Base-by-base conservation (phyloP, 1,140 invertebrate genomes). In the Papilio xuthus region DNA sequence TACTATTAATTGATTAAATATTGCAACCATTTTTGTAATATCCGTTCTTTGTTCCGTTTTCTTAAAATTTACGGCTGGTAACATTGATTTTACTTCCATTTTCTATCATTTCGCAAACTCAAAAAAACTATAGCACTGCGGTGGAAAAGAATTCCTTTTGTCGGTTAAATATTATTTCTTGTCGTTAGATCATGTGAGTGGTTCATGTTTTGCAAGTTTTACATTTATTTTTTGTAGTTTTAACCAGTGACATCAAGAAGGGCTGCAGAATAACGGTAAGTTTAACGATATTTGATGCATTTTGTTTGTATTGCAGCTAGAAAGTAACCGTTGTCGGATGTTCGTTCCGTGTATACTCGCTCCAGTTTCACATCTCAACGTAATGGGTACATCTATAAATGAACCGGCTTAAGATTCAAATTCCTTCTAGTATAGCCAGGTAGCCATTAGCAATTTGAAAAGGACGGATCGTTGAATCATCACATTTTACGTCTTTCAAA, bases 231-330 rank as follows among this genome's bases (percentile, higher is more conserved):
- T 86, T 77, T 60, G 71, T 81, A 78, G 78, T 82, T 86, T 81
- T 79, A 84, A 80, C 50, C 73, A 74, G 72, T 80, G 79, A 78
- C 74, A 79, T 41, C 44, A 56, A 78, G 60, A 83, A 53, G 75
- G 73, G 67, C 80, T 32, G 63, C 56, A 75, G 71, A 75, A 83
- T 88, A 90, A 90, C 87, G 88, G 92, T 93, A 88, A 90, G 92
- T 89, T 86, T 89, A 77, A 81, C 86, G 86, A 87, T 83, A 89
- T 89, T 88, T 86, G 83, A 88, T 78, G 81, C 70, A 86, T 87
- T 91, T 92, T 93, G 92, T 92, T 93, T 92, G 89, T 91, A 89
- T 88, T 86, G 78, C 85, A 86, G 81, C 81, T 83, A 85, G 87
- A 90, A 90, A 91, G 90, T 91, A 84, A 92, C 89, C 89, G 90